Conservation (phyloP, 2,113 vertebrate genomes). For the Gavia stellata region DNA sequence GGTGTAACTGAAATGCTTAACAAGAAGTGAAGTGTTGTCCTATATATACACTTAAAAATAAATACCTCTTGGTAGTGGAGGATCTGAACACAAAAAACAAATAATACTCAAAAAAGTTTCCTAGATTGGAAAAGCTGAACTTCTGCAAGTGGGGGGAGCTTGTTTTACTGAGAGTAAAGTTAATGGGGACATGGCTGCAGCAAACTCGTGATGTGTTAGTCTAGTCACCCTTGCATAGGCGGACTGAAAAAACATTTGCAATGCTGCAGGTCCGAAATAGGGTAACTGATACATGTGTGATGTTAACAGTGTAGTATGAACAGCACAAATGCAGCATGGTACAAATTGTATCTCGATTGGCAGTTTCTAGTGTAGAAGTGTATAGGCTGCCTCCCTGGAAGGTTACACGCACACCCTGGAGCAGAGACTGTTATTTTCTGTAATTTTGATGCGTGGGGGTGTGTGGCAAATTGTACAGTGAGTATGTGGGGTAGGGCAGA, state of each 20-base stretch:
- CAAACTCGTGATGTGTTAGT: background rate
- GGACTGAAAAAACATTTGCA: background rate
- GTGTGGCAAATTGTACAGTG: background rate
- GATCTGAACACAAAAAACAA: background rate
- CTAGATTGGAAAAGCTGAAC: background rate
- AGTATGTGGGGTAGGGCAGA: background rate
- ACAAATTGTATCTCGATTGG: background rate
- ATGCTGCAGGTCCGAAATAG: background rate
- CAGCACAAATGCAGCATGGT: fast-evolving
- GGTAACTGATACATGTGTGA: fast-evolving
- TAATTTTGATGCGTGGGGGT: background rate
- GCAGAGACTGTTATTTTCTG: background rate
- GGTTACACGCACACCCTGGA: too few species aligned
- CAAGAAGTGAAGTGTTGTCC: background rate
- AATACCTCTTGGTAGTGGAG: background rate
- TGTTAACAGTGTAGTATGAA: background rate
- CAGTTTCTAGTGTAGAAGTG: background rate
- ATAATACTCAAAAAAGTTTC: background rate
- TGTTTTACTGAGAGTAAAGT: background rate
- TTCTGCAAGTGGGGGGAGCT: background rate
- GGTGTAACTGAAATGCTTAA: background rate
- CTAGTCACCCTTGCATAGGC: background rate
- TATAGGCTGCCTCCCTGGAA: too few species aligned
- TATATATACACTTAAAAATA: background rate
- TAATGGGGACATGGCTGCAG: fast-evolving